A percentile compares a stretch with the other conserved stretches of the same genome.
Conservation (phyloP, 2,113 vertebrate species). For the Cathartes aura region DNA sequence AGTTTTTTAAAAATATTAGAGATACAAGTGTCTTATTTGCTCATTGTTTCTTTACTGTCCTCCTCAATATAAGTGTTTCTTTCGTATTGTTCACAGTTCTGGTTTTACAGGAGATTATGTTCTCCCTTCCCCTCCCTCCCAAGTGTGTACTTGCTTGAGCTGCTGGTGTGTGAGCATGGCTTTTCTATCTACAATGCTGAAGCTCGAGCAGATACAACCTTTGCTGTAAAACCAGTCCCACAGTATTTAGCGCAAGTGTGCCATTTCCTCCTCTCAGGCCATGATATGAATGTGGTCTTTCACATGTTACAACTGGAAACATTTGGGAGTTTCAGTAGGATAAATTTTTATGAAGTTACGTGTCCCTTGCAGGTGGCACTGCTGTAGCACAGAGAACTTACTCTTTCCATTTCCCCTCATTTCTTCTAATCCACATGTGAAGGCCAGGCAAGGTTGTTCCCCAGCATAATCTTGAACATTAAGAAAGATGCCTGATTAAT, state of each 20-base stretch:
- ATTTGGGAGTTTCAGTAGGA: background rate
- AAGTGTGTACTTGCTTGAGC: background rate
- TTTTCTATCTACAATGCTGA: background rate
- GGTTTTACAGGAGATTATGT: background rate
- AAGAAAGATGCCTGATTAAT: background rate
- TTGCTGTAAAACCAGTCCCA: background rate
- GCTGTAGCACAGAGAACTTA: background rate
- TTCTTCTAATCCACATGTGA: background rate
- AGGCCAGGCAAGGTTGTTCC: background rate
- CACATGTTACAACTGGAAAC: background rate
- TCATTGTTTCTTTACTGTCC: background rate
- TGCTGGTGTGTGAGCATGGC: background rate
- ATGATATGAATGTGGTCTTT: background rate
- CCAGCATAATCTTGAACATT: background rate
- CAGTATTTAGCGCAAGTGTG: background rate
- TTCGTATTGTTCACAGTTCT: background rate
- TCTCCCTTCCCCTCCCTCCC: background rate
- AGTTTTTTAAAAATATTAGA: background rate
- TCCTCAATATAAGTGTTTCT: background rate
- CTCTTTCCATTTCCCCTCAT: background rate
- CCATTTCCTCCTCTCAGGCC: constrained; percentile 22
- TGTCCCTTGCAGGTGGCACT: background rate
- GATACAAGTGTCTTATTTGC: background rate
- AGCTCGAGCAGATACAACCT: background rate
- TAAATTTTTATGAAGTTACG: background rate